Evolutionary conservation across 2,113 vertebrate species (phyloP), one percentile per base, ranked within the genome.

Genomic region (Python bivittatus): DNA sequence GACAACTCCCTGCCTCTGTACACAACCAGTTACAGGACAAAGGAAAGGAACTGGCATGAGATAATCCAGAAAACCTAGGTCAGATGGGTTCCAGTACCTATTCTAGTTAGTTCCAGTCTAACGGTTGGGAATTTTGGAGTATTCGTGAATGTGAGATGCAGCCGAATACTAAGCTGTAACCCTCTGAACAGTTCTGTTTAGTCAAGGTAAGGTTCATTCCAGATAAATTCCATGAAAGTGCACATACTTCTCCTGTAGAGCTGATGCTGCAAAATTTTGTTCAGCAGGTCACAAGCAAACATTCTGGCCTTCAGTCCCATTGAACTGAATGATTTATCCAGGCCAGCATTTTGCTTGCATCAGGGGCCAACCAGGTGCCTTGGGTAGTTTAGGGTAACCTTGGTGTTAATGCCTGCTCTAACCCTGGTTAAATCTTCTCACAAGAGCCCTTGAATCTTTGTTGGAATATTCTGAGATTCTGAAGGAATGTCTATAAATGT

Each of bases 181-280:
- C 25, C 48, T 92, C 92, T 86, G 15, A 48, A 60, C 20, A 33
- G 38, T n/a, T n/a, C 85, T 33, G 58, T 85, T 61, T 64, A 48
- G 84, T 38, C 90, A 83, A 25, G n/a, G 84, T 84, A 56, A 57
- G 23, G 88, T 64, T 60, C 11, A 93, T 88, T 91, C 92, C 33
- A 79, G 89, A 33, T 90, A 48, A 88, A 94, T 91, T 88, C 92
- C 44, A 48, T 15, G 6, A 58, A 6, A 60, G 56, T 64, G 57
- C 57, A 58, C 53, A 48, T 61, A 23, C 0, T 13, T 93, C 4
- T 10, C 64, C 15, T 1, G 38, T 7, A 53, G 29, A 61, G 29
- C 88, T 61, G 90, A 8, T 44, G 61, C 25, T 20, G 52, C 38
- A 9, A 88, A 58, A 4, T 52, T 88, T 23, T n/a, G 4, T 10